Conservation (phyloP, 1,140 invertebrate genomes). For the Nephotettix cincticeps region DNA sequence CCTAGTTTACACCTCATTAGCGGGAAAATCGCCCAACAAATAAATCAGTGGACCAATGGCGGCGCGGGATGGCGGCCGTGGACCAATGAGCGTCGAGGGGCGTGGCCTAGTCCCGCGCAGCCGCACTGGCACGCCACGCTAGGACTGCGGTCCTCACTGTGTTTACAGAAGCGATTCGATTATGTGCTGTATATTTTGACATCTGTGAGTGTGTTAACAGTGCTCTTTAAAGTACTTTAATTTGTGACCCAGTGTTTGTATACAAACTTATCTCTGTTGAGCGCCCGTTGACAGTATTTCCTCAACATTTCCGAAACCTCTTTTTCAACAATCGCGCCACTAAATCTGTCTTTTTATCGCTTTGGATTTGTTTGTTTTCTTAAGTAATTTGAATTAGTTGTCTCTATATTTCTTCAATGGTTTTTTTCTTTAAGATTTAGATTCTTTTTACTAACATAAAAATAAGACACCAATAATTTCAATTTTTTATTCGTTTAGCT, state of each 20-base stretch:
- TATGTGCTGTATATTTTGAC: slow-evolving; percentile 20
- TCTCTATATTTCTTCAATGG: too few species aligned
- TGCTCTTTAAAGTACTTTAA: slow-evolving; percentile 14
- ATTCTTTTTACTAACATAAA: too few species aligned
- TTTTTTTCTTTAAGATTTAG: too few species aligned
- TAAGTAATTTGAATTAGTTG: too few species aligned
- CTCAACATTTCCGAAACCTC: neutral
- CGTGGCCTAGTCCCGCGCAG: neutral
- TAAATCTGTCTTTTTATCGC: slow-evolving; percentile 15
- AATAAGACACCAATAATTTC: too few species aligned
- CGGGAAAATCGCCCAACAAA: neutral
- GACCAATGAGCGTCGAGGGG: neutral
- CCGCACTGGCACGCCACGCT: neutral
- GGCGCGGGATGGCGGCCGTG: neutral
- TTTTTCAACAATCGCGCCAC: neutral
- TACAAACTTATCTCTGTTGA: slow-evolving; percentile 14
- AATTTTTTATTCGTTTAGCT: too few species aligned
- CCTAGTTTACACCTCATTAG: neutral
- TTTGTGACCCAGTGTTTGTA: slow-evolving; percentile 18
- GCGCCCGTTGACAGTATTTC: neutral
- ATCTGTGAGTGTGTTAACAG: slow-evolving; percentile 13
- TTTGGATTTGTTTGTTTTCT: neutral
- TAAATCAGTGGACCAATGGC: slow-evolving; percentile 8
- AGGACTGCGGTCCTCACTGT: neutral
- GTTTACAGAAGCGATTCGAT: neutral